phyloP scores from a whole-genome alignment of 2,888 invertebrate genomes.

The Mamestra brassicae region DNA sequence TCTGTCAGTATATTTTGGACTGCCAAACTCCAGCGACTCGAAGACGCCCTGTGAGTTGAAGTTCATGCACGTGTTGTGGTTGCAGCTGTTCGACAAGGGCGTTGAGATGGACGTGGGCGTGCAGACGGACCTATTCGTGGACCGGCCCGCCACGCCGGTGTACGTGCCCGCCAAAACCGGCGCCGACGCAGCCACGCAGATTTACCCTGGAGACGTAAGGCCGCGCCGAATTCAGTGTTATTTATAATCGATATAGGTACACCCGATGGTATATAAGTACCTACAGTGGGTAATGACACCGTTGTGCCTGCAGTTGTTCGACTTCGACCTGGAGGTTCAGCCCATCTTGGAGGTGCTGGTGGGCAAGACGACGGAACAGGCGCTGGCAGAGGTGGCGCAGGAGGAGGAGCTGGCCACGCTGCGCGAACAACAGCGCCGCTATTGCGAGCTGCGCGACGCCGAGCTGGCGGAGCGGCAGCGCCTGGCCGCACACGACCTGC shows the following conservation, averaged over 20 bases:
- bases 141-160: slow-evolving; percentile 95
- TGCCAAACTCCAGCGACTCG: too few relatives aligned
- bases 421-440: slow-evolving; percentile 94
- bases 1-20: not conserved
- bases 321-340: slow-evolving; percentile 97
- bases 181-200: slow-evolving; percentile 95
- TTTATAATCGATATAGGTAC: too few relatives aligned
- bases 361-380: slow-evolving; percentile 97
- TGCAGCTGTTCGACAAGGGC: slow-evolving; percentile 93
- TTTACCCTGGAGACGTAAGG: slow-evolving; percentile 96
- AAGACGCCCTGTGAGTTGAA: not conserved
- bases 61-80: slow-evolving; percentile 16
- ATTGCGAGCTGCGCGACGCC: slow-evolving; percentile 93
- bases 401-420: slow-evolving; percentile 97
- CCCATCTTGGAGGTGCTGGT: slow-evolving; percentile 97
- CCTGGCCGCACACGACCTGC: slow-evolving; percentile 94
- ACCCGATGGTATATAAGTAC: too few relatives aligned
- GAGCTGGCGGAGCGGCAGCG: slow-evolving; percentile 96
- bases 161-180: slow-evolving; percentile 96
- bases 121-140: slow-evolving; percentile 96
- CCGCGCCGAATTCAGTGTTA: not conserved
- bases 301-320: slow-evolving; percentile 92
- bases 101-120: slow-evolving; percentile 94
- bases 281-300: not conserved
- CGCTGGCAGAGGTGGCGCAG: slow-evolving; percentile 97